phyloP scores from a whole-genome alignment of 2,888 invertebrate species.

The Brassicogethes aeneus region DNA sequence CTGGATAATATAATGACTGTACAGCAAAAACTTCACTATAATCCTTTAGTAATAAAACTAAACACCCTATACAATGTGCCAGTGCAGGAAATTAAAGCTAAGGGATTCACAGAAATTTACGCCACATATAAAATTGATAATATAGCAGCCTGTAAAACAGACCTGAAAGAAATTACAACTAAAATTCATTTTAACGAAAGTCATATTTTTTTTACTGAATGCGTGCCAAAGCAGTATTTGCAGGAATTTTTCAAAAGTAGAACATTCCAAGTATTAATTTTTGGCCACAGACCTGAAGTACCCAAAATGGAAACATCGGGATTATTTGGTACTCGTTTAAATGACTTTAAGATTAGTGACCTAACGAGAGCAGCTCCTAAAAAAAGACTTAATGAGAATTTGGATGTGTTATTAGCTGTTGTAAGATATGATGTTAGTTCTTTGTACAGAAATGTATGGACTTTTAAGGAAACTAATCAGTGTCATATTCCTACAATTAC shows the following conservation, averaged over 20 bases:
- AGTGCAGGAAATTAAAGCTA: not conserved
- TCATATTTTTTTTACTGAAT: not conserved
- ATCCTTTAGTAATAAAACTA: conserved; percentile 1
- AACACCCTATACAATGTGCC: not conserved
- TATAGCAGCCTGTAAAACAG: not conserved
- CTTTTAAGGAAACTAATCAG: not conserved
- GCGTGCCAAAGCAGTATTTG: not conserved
- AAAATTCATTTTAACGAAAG: not conserved
- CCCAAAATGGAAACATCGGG: not conserved
- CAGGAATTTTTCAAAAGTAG: not conserved
- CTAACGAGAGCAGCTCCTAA: not conserved
- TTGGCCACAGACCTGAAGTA: not conserved
- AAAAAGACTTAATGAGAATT: not conserved
- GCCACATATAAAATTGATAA: not conserved
- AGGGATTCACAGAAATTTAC: not conserved
- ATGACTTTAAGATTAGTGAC: not conserved
- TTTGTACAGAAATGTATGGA: not conserved
- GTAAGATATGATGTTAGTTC: not conserved
- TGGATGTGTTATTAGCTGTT: not conserved
- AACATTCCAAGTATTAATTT: not conserved
- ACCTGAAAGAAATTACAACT: not conserved
- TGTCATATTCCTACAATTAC: not conserved
- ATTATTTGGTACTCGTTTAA: not conserved
- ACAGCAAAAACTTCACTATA: not conserved
- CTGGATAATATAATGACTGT: not conserved